Percentiles rank a stretch among this genome's conserved stretches.
These are phyloP conservation scores for Cyphomyrus discorhynchus DNA, from an alignment of 2,113 vertebrate genomes.

Conservation along the genomic window DNA sequence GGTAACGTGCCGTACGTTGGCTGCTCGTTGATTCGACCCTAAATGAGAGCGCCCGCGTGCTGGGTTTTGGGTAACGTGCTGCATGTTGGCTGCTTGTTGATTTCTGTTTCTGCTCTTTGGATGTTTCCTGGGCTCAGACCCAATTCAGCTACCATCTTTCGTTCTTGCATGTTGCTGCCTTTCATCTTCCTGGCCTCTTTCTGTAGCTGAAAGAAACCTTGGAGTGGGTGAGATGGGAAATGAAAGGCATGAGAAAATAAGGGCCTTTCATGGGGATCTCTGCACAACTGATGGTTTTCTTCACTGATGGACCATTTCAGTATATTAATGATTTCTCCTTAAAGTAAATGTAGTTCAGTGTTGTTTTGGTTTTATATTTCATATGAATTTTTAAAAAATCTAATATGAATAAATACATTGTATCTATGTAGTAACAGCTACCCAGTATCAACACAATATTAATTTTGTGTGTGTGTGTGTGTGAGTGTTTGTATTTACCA, in stretches of 20 bases:
- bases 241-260: neutral
- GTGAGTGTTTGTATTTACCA: neutral
- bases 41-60: neutral
- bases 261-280: neutral
- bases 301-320: neutral
- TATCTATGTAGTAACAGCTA: neutral
- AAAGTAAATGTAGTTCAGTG: neutral
- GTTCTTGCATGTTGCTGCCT: neutral
- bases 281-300: neutral
- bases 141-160: neutral
- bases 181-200: neutral
- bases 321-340: neutral
- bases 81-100: neutral
- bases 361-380: neutral
- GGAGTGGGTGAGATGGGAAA: neutral
- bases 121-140: neutral
- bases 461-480: neutral
- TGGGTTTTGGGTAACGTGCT: slow-evolving; percentile 2
- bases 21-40: neutral
- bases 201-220: neutral
- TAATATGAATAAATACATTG: neutral
- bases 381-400: neutral
- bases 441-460: neutral
- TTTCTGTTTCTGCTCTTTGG: neutral
- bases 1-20: neutral